Conservation (phyloP, 92 coral and sea anemone species). For the Zoanthus gigantus region DNA sequence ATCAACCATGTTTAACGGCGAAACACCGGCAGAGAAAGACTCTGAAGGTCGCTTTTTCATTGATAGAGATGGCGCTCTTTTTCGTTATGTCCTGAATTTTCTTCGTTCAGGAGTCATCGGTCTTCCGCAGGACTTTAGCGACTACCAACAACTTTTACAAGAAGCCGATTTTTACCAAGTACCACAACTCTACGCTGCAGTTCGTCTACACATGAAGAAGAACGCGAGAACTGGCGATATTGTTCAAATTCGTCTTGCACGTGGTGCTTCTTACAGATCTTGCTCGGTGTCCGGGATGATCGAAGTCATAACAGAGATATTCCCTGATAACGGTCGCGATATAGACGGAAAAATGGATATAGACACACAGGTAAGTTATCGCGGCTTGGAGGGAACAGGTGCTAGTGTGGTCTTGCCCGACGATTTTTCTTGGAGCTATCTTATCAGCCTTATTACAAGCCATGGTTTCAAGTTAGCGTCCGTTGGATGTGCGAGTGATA, state of each 20-base stretch:
- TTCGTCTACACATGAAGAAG: conserved; percentile 21
- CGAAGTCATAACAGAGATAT: conserved; percentile 36
- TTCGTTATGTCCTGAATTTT: conserved; percentile 41
- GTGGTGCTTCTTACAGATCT: conserved; percentile 42
- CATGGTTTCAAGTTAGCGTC: conserved; percentile 44
- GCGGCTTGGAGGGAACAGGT: conserved; percentile 43
- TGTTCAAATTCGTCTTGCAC: conserved; percentile 45
- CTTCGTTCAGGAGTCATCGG: conserved; percentile 42
- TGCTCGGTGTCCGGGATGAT: conserved; percentile 48
- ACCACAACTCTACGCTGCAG: conserved; percentile 42
- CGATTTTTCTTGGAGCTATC: conserved; percentile 50
- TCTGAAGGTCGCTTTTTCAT: conserved; percentile 28
- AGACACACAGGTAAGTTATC: conserved; percentile 29
- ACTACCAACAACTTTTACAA: conserved; percentile 46
- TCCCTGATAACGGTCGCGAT: conserved; percentile 48
- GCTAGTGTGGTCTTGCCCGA: conserved; percentile 39
- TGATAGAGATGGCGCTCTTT: conserved; percentile 52
- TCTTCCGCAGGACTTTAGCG: conserved; percentile 27
- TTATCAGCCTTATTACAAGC: conserved; percentile 30
- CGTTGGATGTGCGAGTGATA: conserved; percentile 50
- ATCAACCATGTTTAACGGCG: conserved; percentile 19
- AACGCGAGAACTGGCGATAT: conserved; percentile 27
- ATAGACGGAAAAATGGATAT: conserved; percentile 46
- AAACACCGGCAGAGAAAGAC: neutral
- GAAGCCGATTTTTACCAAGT: conserved; percentile 40